These are phyloP conservation scores for Spea hammondii DNA, from an alignment of 2,797 vertebrate species.

Conservation along the genomic window DNA sequence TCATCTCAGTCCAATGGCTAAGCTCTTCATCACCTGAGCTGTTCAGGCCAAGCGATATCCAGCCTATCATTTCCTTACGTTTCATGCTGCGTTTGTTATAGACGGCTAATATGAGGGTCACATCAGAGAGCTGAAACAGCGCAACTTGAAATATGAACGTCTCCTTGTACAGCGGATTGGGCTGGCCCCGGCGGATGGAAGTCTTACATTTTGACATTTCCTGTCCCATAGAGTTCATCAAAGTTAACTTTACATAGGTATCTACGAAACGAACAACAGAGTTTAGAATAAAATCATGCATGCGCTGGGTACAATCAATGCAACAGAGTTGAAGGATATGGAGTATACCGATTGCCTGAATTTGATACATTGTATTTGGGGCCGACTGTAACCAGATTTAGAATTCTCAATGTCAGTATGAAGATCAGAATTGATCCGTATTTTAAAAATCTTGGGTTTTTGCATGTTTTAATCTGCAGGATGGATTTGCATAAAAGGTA, in stretches of 20 bases:
- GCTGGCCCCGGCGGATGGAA: slow-evolving; percentile 91
- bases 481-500: slow-evolving; percentile 59
- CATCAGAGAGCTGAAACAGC: slow-evolving; percentile 94
- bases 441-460: slow-evolving; percentile 30
- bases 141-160: slow-evolving; percentile 97
- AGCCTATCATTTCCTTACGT: slow-evolving; percentile 96
- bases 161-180: slow-evolving; percentile 95
- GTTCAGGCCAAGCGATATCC: slow-evolving; percentile 96
- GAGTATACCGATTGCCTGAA: slow-evolving; percentile 62
- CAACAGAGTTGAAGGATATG: slow-evolving; percentile 62
- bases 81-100: slow-evolving; percentile 99
- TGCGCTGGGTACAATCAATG: slow-evolving; percentile 16
- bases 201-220: slow-evolving; percentile 99
- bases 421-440: too few relatives aligned
- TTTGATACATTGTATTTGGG: slow-evolving; percentile 53
- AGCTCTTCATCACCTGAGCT: slow-evolving; percentile 96
- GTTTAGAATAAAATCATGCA: slow-evolving; percentile 39
- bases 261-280: slow-evolving; percentile 72
- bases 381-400: slow-evolving; percentile 30
- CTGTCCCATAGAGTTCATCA: slow-evolving; percentile 97
- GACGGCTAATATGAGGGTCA: slow-evolving; percentile 95
- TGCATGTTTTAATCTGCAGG: not conserved
- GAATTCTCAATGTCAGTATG: slow-evolving; percentile 37
- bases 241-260: slow-evolving; percentile 92
- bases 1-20: slow-evolving; percentile 96